Percentiles rank a stretch among this genome's conserved stretches.
Evolutionary conservation across 2,113 vertebrate genomes (phyloP).

Genomic region (Colius striatus): DNA sequence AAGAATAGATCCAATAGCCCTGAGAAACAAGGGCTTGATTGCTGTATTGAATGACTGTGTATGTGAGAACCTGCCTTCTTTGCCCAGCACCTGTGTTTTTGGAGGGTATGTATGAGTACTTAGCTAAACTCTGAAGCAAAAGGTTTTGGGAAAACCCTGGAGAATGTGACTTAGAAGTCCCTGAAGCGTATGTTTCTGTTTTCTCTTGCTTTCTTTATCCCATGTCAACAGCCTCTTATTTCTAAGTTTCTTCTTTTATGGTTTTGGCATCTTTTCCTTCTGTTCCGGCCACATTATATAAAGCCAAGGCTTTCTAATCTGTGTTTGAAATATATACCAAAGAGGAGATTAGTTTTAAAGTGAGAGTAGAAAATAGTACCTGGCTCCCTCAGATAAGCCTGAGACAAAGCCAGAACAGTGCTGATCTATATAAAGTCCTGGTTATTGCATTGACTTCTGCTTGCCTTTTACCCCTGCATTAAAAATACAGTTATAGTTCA

Average conservation of each 20-base stretch:
- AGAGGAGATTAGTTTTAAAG: slow-evolving; percentile 14
- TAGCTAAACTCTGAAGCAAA: neutral
- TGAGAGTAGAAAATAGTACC: neutral
- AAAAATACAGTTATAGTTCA: neutral
- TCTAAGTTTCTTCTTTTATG: neutral
- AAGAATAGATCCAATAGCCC: neutral
- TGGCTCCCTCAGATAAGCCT: slow-evolving; percentile 20
- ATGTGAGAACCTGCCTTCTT: neutral
- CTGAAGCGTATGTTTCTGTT: neutral
- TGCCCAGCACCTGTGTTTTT: neutral
- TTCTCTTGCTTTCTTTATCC: neutral
- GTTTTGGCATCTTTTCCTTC: neutral
- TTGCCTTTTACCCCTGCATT: neutral
- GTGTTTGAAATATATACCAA: neutral
- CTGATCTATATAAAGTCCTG: neutral
- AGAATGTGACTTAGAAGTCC: neutral
- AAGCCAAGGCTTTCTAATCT: slow-evolving; percentile 15
- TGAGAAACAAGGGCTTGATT: neutral
- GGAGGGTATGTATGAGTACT: neutral
- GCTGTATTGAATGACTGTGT: neutral
- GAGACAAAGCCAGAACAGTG: neutral
- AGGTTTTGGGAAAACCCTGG: neutral
- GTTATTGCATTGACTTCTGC: neutral
- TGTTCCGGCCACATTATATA: neutral
- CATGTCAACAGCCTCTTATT: neutral